Evolutionary conservation across 2,888 invertebrate species (phyloP).

Genomic region (Heliconius aoede): DNA sequence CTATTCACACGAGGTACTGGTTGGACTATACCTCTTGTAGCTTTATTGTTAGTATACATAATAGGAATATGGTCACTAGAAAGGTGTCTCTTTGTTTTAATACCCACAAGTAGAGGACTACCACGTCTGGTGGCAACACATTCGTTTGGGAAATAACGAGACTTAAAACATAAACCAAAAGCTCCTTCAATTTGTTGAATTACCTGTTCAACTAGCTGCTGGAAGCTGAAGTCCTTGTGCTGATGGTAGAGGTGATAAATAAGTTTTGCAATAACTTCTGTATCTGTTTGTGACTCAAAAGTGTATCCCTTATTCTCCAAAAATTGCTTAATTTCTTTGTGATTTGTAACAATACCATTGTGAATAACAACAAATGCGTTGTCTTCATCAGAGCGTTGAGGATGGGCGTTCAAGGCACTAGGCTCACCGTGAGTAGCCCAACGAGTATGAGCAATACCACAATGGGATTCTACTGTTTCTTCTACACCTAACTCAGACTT

Average conservation of each 20-base stretch:
- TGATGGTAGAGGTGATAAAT: conserved; percentile 95
- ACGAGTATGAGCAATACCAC: conserved; percentile 99
- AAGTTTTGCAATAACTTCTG: conserved; percentile 98
- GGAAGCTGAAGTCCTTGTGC: conserved; percentile 95
- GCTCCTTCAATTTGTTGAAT: conserved; percentile 99
- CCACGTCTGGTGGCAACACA: conserved; percentile 98
- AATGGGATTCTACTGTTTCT: conserved; percentile 89
- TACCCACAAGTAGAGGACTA: conserved; percentile 98
- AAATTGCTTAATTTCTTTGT: conserved; percentile 97
- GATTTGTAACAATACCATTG: conserved; percentile 99
- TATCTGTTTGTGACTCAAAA: conserved; percentile 99
- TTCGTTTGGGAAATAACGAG: conserved; percentile 97
- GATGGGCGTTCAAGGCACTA: conserved; percentile 96
- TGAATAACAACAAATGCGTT: conserved; percentile 96
- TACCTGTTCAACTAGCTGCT: conserved; percentile 97
- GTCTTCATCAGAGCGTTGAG: conserved; percentile 94
- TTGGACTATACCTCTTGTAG: conserved; percentile 83
- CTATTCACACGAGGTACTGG: conserved; percentile 92
- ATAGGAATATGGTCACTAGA: conserved; percentile 99
- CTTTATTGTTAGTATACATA: conserved; percentile 88
- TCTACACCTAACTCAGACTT: conserved; percentile 88
- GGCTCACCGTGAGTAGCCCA: conserved; percentile 99
- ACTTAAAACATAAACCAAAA: conserved; percentile 99
- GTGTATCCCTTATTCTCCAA: conserved; percentile 93
- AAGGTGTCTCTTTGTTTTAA: conserved; percentile 96